Evolutionary conservation across 2,113 vertebrate genomes (phyloP), one percentile per base, ranked within the genome.

Genomic region (Ophiodon elongatus): DNA sequence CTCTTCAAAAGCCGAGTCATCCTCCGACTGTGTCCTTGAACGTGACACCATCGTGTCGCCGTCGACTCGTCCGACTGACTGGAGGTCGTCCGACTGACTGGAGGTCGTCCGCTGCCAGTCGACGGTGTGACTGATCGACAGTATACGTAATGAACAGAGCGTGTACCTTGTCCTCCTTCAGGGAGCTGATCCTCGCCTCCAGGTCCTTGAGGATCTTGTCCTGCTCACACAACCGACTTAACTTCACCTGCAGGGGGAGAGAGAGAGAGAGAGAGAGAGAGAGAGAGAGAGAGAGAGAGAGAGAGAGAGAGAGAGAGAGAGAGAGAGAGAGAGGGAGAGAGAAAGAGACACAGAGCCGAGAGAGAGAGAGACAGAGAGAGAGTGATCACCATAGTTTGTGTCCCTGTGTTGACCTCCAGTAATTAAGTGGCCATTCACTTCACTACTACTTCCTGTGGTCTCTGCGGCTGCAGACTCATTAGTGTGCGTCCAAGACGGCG

Each of bases 161-260:
- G 23, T 19, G 21, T 62, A 99, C 98, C 96, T 99, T 99, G 87
- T 99, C 98, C 80, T 98, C 96, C 86, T 99, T 98, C 85, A 99
- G 96, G 8, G 97, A 95, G 83, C 98, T 96, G 91, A 99, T 96
- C 91, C 96, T 97, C 65, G 95, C 93, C 92, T 98, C 97, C 90
- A 99, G 93, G 25, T 98, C 97, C 94, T 98, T 97, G 19, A 99
- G 95, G 84, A 97, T 96, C 88, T 97, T 96, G 91, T 99, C 98
- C 91, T 99, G 97, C 92, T 99, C 98, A 89, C 98, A 99, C 80
- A 99, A 93, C 81, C 97, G 43, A 10, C 98, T 99, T 69, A 99
- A 83, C 85, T 98, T 98, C 86, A 99, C 97, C 98, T 99, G 91
- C 37, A 92, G 62, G 59, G 76, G 78, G 84, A 11, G 45, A 50